A percentile compares a stretch with the other conserved stretches of the same genome.
Evolutionary conservation across 2,888 invertebrate genomes (phyloP).

Genomic region (Acanthosepion esculentum): DNA sequence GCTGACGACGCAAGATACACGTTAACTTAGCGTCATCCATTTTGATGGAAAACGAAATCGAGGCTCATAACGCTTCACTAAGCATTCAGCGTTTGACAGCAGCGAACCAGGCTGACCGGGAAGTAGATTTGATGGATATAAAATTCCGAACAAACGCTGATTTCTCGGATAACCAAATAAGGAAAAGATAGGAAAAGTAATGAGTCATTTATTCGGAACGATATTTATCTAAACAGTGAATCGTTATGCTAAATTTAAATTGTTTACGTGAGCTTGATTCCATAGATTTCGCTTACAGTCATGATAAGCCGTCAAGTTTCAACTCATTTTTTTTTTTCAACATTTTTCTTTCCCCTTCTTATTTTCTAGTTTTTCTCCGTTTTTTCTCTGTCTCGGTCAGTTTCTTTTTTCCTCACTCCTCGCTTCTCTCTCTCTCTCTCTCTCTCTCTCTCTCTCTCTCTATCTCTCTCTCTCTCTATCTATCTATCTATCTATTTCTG

Average conservation of each 20-base stretch:
- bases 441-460: no score
- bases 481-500: no score
- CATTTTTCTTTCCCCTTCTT: no score
- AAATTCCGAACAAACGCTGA: background rate
- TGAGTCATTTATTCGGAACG: background rate
- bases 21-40: background rate
- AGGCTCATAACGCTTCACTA: background rate
- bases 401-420: no score
- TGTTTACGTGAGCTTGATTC: background rate
- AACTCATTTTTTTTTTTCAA: no score
- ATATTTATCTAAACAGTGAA: background rate
- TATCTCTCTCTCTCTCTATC: no score
- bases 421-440: no score
- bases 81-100: background rate
- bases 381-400: no score
- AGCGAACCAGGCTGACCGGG: background rate
- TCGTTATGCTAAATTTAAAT: background rate
- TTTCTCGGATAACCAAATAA: background rate
- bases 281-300: background rate
- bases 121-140: background rate
- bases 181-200: background rate
- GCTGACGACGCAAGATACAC: background rate
- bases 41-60: constrained; percentile 4
- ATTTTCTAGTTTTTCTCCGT: no score
- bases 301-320: no score